Conservation (phyloP, 2,113 vertebrate genomes). For the Aepyceros melampus region DNA sequence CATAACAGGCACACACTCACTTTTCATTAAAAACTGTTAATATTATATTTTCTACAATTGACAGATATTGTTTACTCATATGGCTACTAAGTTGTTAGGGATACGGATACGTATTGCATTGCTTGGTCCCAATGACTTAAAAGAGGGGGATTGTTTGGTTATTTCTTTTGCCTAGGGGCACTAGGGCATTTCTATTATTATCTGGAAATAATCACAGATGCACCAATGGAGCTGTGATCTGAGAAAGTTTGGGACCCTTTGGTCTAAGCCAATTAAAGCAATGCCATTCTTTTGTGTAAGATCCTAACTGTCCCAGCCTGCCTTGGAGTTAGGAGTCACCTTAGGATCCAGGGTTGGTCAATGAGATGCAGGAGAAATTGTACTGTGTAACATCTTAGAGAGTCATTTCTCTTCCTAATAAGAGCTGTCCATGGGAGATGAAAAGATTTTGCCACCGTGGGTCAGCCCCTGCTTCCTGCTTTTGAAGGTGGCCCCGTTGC, state of each 20-base stretch:
- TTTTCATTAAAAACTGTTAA: background rate
- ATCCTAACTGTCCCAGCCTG: background rate
- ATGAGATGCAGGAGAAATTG: background rate
- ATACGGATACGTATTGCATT: background rate
- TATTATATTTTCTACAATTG: background rate
- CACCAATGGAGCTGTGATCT: background rate
- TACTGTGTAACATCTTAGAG: background rate
- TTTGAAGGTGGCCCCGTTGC: constrained; percentile 50
- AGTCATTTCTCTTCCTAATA: constrained; percentile 50
- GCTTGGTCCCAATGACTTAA: background rate
- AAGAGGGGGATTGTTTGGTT: background rate
- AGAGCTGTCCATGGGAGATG: constrained; percentile 49
- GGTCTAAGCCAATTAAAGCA: background rate
- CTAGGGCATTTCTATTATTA: too few relatives aligned
- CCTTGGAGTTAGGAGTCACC: background rate
- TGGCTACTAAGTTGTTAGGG: background rate
- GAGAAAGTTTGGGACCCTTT: background rate
- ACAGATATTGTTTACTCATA: background rate
- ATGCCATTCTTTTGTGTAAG: background rate
- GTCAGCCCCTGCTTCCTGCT: background rate
- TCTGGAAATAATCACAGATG: background rate
- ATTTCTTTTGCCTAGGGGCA: constrained; percentile 27
- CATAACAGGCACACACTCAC: background rate
- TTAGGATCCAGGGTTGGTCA: background rate
- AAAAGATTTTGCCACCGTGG: constrained; percentile 28